Conservation (phyloP, 2,888 invertebrate species). For the Lypha dubia region DNA sequence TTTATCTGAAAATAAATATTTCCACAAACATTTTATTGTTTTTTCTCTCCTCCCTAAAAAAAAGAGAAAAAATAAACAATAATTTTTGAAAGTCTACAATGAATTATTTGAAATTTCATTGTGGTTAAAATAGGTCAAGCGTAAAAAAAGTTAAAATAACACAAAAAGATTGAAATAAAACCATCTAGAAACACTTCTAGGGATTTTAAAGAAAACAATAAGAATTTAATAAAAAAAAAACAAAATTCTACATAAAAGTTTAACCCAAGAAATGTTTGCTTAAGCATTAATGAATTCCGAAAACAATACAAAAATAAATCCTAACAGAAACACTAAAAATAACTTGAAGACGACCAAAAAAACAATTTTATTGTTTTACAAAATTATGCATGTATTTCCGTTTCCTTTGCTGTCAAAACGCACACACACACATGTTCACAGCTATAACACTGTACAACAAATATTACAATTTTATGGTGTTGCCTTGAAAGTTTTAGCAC, state of each 20-base stretch:
- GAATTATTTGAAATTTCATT: slow-evolving; percentile 41
- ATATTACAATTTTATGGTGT: too few species aligned
- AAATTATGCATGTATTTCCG: slow-evolving; percentile 3
- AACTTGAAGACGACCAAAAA: background rate
- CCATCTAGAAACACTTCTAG: background rate
- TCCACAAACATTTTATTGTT: slow-evolving; percentile 31
- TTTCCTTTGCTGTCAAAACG: background rate
- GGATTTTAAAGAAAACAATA: slow-evolving; percentile 41
- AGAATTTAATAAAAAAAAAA: slow-evolving; percentile 33
- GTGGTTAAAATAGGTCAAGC: slow-evolving; percentile 50
- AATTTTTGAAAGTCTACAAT: slow-evolving; percentile 23
- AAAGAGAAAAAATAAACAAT: too few species aligned
- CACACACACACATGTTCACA: background rate
- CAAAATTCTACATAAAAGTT: too few species aligned
- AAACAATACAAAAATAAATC: background rate
- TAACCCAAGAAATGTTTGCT: background rate
- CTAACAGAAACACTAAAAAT: background rate
- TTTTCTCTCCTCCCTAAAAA: background rate
- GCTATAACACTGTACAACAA: too few species aligned
- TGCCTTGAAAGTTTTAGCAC: too few species aligned
- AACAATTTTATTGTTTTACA: slow-evolving; percentile 4
- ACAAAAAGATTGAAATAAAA: background rate
- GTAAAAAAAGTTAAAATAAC: slow-evolving; percentile 21
- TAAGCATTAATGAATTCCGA: slow-evolving; percentile 3
- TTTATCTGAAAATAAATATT: slow-evolving; percentile 10